Evolutionary conservation across 2,113 vertebrate species (phyloP).

Genomic region (Phainopepla nitens): DNA sequence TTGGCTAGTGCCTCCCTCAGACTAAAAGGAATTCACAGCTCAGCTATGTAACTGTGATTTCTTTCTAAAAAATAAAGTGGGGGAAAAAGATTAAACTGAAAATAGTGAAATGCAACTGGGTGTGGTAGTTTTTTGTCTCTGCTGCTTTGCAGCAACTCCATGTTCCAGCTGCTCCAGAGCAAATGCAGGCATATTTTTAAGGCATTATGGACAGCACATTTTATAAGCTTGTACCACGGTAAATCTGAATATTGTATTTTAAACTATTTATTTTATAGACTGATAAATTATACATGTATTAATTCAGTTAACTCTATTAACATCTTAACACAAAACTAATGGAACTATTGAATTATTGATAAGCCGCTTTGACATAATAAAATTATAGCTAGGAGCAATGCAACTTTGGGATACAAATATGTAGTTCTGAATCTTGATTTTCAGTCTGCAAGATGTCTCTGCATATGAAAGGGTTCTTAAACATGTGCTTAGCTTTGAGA

Average conservation of each 20-base stretch:
- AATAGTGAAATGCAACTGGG: background rate
- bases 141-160: background rate
- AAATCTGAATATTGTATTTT: constrained; percentile 17
- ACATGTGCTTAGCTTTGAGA: background rate
- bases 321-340: constrained; percentile 28
- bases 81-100: background rate
- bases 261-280: constrained; percentile 13
- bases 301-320: constrained; percentile 28
- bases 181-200: background rate
- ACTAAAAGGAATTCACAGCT: background rate
- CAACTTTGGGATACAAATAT: background rate
- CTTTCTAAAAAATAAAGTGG: background rate
- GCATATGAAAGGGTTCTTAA: background rate
- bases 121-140: background rate
- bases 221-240: background rate
- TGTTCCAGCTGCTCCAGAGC: background rate
- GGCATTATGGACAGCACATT: background rate
- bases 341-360: constrained; percentile 52
- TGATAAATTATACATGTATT: constrained; percentile 21
- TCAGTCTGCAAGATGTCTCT: background rate
- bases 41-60: background rate
- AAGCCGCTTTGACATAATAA: background rate
- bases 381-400: background rate
- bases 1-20: background rate
- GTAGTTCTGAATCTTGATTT: background rate